phyloP scores from a whole-genome alignment of 1,140 invertebrate genomes.

The Helicorthomorpha holstii region DNA sequence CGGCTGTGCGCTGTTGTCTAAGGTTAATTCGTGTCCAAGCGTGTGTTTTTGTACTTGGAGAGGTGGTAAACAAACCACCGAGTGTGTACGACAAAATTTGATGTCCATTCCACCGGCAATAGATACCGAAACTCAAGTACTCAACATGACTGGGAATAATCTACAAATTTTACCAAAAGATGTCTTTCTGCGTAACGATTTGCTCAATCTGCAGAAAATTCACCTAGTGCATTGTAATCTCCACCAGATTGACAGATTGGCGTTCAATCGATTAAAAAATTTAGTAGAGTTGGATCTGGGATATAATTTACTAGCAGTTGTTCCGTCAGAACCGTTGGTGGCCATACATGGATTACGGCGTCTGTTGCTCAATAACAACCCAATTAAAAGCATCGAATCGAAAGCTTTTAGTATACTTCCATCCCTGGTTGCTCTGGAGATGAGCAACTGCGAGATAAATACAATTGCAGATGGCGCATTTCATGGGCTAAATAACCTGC shows the following conservation, averaged over 20 bases:
- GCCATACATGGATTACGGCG: slow-evolving; percentile 54
- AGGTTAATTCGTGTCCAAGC: slow-evolving; percentile 49
- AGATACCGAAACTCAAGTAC: slow-evolving; percentile 70
- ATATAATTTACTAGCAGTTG: slow-evolving; percentile 41
- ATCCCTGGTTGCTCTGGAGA: slow-evolving; percentile 49
- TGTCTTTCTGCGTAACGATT: slow-evolving; percentile 51
- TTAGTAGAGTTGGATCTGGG: slow-evolving; percentile 64
- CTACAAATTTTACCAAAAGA: slow-evolving; percentile 53
- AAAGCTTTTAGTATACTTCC: slow-evolving; percentile 47
- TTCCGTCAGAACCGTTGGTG: slow-evolving; percentile 50
- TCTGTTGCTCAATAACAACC: slow-evolving; percentile 50
- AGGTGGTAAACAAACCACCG: slow-evolving; percentile 72
- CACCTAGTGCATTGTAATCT: slow-evolving; percentile 58
- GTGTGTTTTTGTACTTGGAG: slow-evolving; percentile 79
- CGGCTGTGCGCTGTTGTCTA: too few species aligned
- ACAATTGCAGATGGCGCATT: slow-evolving; percentile 62
- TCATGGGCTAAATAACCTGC: slow-evolving; percentile 54
- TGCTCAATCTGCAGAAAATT: slow-evolving; percentile 74
- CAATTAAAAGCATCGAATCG: slow-evolving; percentile 44
- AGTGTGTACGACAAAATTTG: slow-evolving; percentile 21
- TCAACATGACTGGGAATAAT: slow-evolving; percentile 66
- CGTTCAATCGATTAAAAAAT: slow-evolving; percentile 67
- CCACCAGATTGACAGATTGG: slow-evolving; percentile 54
- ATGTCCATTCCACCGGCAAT: slow-evolving; percentile 47
- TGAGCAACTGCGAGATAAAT: slow-evolving; percentile 53